These are phyloP conservation scores for Beroe forskalii DNA, from an alignment of 37 sponge, comb jelly and placozoan species.

Conservation along the genomic window DNA sequence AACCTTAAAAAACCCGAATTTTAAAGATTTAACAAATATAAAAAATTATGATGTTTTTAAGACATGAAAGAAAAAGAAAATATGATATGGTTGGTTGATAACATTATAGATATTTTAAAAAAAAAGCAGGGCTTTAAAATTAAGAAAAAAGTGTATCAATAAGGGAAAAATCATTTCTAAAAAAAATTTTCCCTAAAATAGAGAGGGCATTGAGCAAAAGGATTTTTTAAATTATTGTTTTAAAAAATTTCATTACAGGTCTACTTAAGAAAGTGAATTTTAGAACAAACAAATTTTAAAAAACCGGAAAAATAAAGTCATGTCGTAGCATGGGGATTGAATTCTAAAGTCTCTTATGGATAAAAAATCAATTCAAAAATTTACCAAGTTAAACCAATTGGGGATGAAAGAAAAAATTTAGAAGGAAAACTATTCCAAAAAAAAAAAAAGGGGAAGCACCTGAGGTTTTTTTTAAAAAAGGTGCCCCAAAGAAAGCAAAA, in stretches of 20 bases:
- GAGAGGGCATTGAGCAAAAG: too few relatives aligned
- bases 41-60: background rate
- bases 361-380: background rate
- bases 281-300: background rate
- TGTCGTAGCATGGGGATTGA: background rate
- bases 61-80: background rate
- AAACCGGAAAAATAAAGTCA: background rate
- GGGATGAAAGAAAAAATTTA: background rate
- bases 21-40: background rate
- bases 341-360: background rate
- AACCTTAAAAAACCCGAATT: background rate
- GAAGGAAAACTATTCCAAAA: background rate
- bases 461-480: background rate
- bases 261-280: background rate
- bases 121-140: background rate
- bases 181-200: too few relatives aligned
- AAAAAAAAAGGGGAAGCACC: background rate
- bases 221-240: too few relatives aligned
- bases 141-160: background rate
- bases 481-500: background rate
- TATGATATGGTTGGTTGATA: background rate
- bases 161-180: too few relatives aligned
- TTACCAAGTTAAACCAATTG: background rate
- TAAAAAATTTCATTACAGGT: too few relatives aligned
- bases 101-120: background rate